Evolutionary conservation across 2,113 vertebrate species (phyloP).

Genomic region (Uria aalge): DNA sequence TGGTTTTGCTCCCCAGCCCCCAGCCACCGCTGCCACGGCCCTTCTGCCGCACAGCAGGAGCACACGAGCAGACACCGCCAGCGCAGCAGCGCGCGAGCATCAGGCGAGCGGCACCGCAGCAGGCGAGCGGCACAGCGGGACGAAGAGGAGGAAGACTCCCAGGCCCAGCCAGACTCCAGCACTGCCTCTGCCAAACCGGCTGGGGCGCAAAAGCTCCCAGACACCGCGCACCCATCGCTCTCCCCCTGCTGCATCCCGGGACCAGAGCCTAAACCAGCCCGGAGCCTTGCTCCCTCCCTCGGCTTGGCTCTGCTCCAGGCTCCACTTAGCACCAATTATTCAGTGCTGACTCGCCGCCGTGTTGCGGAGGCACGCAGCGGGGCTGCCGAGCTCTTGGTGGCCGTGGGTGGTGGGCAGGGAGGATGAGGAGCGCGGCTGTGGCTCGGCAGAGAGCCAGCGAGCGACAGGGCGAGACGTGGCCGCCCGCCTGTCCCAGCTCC

Average conservation of each 20-base stretch:
- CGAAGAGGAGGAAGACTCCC: not conserved
- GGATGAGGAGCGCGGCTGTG: rapidly evolving
- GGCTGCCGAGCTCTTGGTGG: not conserved
- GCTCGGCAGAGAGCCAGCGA: rapidly evolving
- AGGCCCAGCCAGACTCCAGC: not conserved
- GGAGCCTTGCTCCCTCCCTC: not conserved
- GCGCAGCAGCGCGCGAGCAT: not conserved
- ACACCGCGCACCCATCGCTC: not conserved
- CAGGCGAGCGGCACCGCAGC: not conserved
- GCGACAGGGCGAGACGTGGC: rapidly evolving
- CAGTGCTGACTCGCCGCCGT: not conserved
- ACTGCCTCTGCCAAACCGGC: not conserved
- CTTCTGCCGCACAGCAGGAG: rapidly evolving
- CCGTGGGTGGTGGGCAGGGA: not conserved
- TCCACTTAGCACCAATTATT: slow-evolving; percentile 39
- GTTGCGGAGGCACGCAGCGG: rapidly evolving
- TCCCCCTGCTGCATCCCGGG: not conserved
- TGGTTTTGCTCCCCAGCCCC: not conserved
- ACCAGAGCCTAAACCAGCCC: not conserved
- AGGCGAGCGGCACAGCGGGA: not conserved
- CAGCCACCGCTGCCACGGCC: rapidly evolving
- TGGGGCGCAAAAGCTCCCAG: not conserved
- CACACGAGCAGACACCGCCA: too few species aligned
- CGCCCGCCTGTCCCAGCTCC: not conserved
- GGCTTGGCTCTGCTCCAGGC: not conserved